Evolutionary conservation across 2,888 invertebrate genomes (phyloP).

Genomic region (Liopterus haemorrhoidalis): DNA sequence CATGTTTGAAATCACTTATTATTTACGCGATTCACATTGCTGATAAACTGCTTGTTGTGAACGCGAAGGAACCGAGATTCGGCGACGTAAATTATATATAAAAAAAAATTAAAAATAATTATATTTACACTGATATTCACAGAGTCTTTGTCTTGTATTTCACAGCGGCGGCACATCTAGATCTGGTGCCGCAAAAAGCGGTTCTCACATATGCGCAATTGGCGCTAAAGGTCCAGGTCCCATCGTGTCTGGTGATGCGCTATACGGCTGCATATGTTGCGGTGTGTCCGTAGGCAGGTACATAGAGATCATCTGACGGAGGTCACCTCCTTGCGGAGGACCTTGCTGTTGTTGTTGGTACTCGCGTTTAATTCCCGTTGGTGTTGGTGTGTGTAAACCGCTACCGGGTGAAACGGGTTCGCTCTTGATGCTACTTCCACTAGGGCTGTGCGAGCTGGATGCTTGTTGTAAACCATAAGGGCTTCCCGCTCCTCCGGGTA

Average conservation of each 20-base stretch:
- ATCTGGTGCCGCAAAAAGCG: conserved; percentile 46
- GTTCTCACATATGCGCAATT: conserved; percentile 62
- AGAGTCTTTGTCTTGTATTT: conserved; percentile 29
- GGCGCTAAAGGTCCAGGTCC: conserved; percentile 55
- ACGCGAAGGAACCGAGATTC: too few species aligned
- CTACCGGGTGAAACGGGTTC: conserved; percentile 80
- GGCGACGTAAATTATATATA: too few species aligned
- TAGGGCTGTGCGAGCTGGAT: conserved; percentile 74
- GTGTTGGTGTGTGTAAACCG: conserved; percentile 53
- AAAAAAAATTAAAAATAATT: conserved; percentile 22
- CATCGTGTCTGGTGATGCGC: conserved; percentile 60
- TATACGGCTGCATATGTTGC: conserved; percentile 62
- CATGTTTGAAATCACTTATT: too few species aligned
- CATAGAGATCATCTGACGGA: conserved; percentile 70
- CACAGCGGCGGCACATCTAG: conserved; percentile 44
- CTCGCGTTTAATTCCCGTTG: conserved; percentile 61
- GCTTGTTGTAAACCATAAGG: conserved; percentile 69
- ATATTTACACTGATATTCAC: conserved; percentile 36
- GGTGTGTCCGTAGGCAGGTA: conserved; percentile 63
- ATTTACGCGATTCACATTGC: too few species aligned
- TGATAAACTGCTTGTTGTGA: too few species aligned
- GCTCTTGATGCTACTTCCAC: conserved; percentile 82
- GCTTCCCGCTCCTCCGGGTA: conserved; percentile 56
- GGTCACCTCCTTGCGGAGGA: conserved; percentile 54
- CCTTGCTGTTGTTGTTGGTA: conserved; percentile 59